Base-by-base conservation (phyloP, 2,888 invertebrate species). In the Drosophila nr. perissopoda region DNA sequence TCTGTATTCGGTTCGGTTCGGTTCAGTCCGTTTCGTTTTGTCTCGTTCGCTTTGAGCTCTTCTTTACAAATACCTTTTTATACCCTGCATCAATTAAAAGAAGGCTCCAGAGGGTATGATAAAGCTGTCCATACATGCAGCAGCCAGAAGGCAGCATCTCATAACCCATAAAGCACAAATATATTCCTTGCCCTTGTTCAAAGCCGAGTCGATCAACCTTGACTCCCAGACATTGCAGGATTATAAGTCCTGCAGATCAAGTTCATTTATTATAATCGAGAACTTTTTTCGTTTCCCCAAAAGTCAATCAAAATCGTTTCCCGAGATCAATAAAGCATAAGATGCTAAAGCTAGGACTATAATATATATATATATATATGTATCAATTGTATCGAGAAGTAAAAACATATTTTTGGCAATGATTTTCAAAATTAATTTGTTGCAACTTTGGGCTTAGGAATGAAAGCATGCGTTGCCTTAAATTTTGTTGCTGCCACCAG, bases 1-100 rank as follows among this genome's bases (percentile, higher is more conserved):
- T 81, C 82, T 83, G 69, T 78, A 56, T 65, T 62, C 53, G 42
- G 29, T 29, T 62, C 53, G 42, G 29, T 29, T 29, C 29, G 29
- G 78, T 59, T 72, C 53, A 49, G 45, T 59, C 66, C 33, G 54
- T 57, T 61, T 76, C 34, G 29, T 56, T 57, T 79, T 48, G 61
- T 69, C 27, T 66, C 42, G 51, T 69, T 66, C 49, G 62, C 67
- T 67, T 71, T 67, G 40, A 56, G 48, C 56, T 77, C 70, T 63
- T 76, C 72, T 67, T 68, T 52, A 60, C 52, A 68, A 73, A 64
- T 38, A 58, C 52, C 62, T 79, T 76, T 52, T 53, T 21, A 53
- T 53, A 53, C 21, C 33, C 21, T 52, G 53, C 21, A 21, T 6
- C 53, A 21, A 53, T 53, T 34, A 34, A 45, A 45, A 8, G 25